These are phyloP conservation scores for Dicyrtoma fusca DNA, from an alignment of 2,888 invertebrate species.

Conservation along the genomic window DNA sequence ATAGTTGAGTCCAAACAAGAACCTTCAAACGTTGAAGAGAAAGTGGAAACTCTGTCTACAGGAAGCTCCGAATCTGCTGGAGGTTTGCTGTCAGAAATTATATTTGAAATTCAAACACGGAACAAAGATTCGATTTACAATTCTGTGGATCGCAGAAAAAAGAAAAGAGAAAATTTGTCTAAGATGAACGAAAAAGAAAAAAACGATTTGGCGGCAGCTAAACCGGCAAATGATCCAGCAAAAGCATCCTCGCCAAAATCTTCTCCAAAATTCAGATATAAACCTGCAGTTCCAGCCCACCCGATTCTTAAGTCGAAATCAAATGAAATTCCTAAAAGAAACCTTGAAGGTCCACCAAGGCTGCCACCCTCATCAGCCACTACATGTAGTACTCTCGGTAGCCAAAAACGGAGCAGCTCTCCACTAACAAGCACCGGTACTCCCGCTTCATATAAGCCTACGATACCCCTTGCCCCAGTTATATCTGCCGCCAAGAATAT, in stretches of 20 bases:
- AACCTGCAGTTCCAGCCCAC: neutral
- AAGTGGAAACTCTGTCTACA: conserved; percentile 57
- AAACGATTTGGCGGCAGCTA: neutral
- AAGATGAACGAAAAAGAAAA: conserved; percentile 6
- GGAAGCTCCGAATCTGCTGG: conserved; percentile 69
- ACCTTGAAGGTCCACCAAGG: neutral
- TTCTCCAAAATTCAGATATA: conserved; percentile 30
- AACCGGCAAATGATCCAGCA: neutral
- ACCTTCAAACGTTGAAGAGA: conserved; percentile 36
- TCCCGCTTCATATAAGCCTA: conserved; percentile 25
- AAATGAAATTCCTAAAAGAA: neutral
- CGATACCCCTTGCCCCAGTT: conserved; percentile 8
- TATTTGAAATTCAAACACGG: conserved; percentile 81
- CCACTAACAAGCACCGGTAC: conserved; percentile 11
- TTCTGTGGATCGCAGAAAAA: conserved; percentile 51
- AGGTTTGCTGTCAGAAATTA: conserved; percentile 82
- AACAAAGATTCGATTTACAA: conserved; percentile 83
- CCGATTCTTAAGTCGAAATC: neutral
- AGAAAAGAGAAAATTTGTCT: conserved; percentile 45
- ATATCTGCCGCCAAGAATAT: conserved; percentile 16
- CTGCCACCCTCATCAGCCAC: conserved; percentile 3
- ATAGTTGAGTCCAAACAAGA: conserved; percentile 48
- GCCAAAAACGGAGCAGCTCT: conserved; percentile 19
- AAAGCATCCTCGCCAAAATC: conserved; percentile 28
- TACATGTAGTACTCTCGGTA: conserved; percentile 7